phyloP scores from a whole-genome alignment of 2,797 vertebrate species.

The Adrianichthys oophorus region DNA sequence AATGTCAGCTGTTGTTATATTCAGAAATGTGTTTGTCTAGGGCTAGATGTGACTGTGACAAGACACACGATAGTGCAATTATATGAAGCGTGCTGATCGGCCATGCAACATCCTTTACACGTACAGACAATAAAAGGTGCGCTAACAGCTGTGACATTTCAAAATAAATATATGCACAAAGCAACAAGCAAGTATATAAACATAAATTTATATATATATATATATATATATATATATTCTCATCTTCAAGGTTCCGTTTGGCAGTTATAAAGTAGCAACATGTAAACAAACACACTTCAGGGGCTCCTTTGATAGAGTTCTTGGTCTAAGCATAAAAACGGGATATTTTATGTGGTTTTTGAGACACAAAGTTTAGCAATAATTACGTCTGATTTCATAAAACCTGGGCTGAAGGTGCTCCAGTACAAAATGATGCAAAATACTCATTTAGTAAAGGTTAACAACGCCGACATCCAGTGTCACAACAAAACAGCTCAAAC shows the following conservation, averaged over 20 bases:
- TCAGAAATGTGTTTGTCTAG: too few relatives aligned
- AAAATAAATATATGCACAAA: conserved; percentile 34
- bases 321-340: conserved; percentile 49
- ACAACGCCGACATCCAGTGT: conserved; percentile 37
- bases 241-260: conserved; percentile 53
- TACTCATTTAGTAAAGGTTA: conserved; percentile 70
- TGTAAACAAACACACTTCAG: conserved; percentile 50
- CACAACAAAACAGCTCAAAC: conserved; percentile 25
- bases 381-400: conserved; percentile 46
- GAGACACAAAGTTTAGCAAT: conserved; percentile 43
- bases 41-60: conserved; percentile 2
- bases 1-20: too few relatives aligned
- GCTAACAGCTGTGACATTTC: conserved; percentile 27
- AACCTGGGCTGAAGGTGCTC: conserved; percentile 43
- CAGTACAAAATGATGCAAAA: conserved; percentile 75
- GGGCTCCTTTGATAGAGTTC: conserved; percentile 31
- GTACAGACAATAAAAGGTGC: conserved; percentile 24
- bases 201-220: conserved; percentile 3
- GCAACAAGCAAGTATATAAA: conserved; percentile 38
- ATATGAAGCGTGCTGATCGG: conserved; percentile 38
- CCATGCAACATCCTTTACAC: conserved; percentile 55
- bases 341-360: conserved; percentile 41
- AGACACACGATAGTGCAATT: conserved; percentile 61
- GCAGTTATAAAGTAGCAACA: conserved; percentile 34
- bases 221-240: conserved; percentile 17